Percentiles rank a stretch among this genome's conserved stretches.
Conservation (phyloP, 2,797 vertebrate species). For the Hirundo rustica region DNA sequence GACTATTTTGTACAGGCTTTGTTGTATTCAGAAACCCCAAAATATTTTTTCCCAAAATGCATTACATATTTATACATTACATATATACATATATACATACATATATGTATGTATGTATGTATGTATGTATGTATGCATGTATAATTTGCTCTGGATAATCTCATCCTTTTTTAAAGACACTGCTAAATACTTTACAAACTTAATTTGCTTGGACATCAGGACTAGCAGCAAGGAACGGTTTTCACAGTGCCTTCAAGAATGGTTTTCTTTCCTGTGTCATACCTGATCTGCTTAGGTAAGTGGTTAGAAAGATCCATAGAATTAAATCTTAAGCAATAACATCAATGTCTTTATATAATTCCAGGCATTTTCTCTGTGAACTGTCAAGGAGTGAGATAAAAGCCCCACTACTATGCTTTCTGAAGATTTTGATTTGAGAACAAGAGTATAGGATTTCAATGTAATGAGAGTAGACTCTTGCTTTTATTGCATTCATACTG, state of each 20-base stretch:
- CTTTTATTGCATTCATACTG: neutral
- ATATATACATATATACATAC: too few species aligned
- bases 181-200: neutral
- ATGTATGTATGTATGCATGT: too few species aligned
- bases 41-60: neutral
- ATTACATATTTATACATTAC: too few species aligned
- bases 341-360: neutral
- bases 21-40: neutral
- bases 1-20: neutral
- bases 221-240: neutral
- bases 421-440: neutral
- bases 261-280: neutral
- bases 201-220: neutral
- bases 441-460: neutral
- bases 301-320: neutral
- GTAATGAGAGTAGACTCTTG: neutral
- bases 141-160: neutral
- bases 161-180: neutral
- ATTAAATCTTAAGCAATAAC: neutral
- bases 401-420: neutral
- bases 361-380: neutral
- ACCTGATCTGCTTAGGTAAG: neutral
- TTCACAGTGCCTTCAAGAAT: neutral
- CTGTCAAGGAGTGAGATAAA: neutral
- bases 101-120: too few species aligned